Base-by-base conservation (phyloP, 2,888 invertebrate species). In the Phengaris alcon region DNA sequence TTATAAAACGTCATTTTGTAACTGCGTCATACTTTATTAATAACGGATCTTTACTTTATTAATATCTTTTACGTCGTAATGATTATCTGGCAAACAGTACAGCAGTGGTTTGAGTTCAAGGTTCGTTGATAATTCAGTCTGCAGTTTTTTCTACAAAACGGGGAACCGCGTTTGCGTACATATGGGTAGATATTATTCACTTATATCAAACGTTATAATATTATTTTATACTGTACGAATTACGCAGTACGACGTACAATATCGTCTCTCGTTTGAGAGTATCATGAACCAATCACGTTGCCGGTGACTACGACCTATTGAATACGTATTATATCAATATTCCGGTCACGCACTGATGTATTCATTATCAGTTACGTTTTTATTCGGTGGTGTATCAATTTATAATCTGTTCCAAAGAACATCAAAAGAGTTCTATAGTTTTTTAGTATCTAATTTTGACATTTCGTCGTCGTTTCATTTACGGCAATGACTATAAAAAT, bases 1-100 rank as follows among this genome's bases (percentile, higher is more conserved):
- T 84, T 88, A 86, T 82, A 84, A 85, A 85, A 84, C 90, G 91
- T 90, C 90, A 91, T 90, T 91, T 91, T 91, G 89, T 78, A 75
- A 74, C 77, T 55, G 75, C 69, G 55, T 57, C 52, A 46, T 46
- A 46, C 55, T 15, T 10, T 57, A 69, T 69, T 15, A 55, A 3
- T 35, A 35, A 35, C 35, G 35, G 35, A 35, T n/a, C n/a, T n/a
- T n/a, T n/a, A n/a, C n/a, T n/a, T n/a, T n/a, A n/a, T n/a, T n/a
- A n/a, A n/a, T 35, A 2, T 35, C 4, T 35, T 35, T 35, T 35
- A 35, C 35, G 35, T 2, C 35, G 35, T 35, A 2, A 35, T 2
- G 4, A 35, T 35, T 35, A 35, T 35, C 35, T 35, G 35, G 35
- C 35, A 35, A 35, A 35, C 2, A 35, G 4, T 35, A 35, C 35